These are phyloP conservation scores for Gymnoscelis rufifasciata DNA, from an alignment of 2,888 invertebrate genomes.

Conservation along the genomic window DNA sequence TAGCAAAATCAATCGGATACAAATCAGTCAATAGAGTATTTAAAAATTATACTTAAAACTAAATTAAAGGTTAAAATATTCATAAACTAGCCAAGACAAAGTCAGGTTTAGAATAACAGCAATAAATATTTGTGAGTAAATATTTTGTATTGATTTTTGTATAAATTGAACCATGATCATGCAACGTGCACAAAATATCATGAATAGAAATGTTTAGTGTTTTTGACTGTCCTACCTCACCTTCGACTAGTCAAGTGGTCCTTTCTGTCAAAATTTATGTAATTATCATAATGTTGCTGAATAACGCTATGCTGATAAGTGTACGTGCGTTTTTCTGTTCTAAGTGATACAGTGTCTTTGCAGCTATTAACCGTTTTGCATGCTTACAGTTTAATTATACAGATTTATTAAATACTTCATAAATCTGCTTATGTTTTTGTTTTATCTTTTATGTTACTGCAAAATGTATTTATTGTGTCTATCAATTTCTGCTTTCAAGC, in stretches of 20 bases:
- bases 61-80: no score
- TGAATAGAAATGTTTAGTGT: slow-evolving; percentile 21
- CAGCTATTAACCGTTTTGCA: neutral
- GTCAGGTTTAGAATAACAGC: no score
- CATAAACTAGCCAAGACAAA: no score
- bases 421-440: neutral
- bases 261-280: slow-evolving; percentile 4
- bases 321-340: neutral
- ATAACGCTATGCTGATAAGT: no score
- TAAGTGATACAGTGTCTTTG: neutral
- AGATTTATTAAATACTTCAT: no score
- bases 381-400: neutral
- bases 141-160: neutral
- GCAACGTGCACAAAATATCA: slow-evolving; percentile 7
- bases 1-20: no score
- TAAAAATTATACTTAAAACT: no score
- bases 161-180: neutral
- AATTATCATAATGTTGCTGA: slow-evolving; percentile 17
- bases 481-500: no score
- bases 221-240: neutral
- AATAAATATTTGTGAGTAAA: no score
- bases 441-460: no score
- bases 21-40: no score
- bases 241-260: slow-evolving; percentile 2
- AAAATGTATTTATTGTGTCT: no score